Evolutionary conservation across 2,888 invertebrate genomes (phyloP), one percentile per base, ranked within the genome.

Genomic region (Exephanes ischioxanthus): DNA sequence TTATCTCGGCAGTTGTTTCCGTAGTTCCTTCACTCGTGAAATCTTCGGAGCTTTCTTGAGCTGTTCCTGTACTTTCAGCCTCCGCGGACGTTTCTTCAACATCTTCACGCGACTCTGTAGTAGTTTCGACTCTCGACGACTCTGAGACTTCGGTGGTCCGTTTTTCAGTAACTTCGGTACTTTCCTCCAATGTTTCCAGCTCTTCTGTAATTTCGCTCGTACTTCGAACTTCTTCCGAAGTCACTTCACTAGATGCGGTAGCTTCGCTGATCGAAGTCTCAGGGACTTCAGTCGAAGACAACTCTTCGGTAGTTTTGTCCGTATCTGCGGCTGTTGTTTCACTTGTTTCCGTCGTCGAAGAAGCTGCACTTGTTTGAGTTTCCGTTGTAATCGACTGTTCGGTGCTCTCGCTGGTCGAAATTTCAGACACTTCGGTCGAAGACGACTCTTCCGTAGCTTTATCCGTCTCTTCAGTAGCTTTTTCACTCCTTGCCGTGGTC

Each of bases 221-320:
- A 61, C 26, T 61, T 48, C 19, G 26, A 73, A 22, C 22, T 16
- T 72, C 41, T 22, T 61, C n/a, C 9, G 11, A 14, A 22, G 26
- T 45, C 7, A n/a, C 6, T 45, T 72, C 16, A 26, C 22, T 45
- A 33, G 6, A 33, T 6, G n/a, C 30, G 61, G 7, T 2, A 33
- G 33, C n/a, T 6, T 33, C 61, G n/a, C 33, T 63, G 33, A 16
- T 33, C 53, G 53, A n/a, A 63, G 30, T 30, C n/a, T 63, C 61
- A 53, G 61, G 6, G 4, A 33, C 61, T 63, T 30, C 26, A 33
- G 26, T 16, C 5, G 26, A 16, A 30, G 61, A 6, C 14, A 33
- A 30, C 26, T 70, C 67, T 68, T 80, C 79, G 63, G 67, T 58
- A 9, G 19, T 67, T 80, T 51, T 68, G n/a, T 30, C 66, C 3